These are phyloP conservation scores for Molorchus minor DNA, from an alignment of 2,888 invertebrate genomes.

Conservation along the genomic window DNA sequence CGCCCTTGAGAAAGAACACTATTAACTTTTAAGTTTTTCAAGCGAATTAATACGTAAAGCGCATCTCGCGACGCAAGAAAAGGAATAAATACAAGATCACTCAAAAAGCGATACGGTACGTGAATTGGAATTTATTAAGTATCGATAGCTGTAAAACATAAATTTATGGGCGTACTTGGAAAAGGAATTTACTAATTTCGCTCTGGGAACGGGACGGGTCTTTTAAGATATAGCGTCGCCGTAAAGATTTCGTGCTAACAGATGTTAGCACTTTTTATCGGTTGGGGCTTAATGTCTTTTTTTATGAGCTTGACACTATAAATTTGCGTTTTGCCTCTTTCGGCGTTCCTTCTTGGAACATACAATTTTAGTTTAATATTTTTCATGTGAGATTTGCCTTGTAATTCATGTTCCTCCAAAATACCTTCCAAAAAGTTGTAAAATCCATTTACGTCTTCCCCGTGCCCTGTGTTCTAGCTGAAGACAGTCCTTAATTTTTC, in stretches of 20 bases:
- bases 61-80: not conserved
- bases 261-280: not conserved
- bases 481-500: too few species aligned
- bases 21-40: slow-evolving; percentile 1
- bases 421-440: too few species aligned
- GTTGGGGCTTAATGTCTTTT: too few species aligned
- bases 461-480: too few species aligned
- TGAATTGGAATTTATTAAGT: slow-evolving; percentile 5
- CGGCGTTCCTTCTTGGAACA: too few species aligned
- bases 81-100: not conserved
- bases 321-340: too few species aligned
- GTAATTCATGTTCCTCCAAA: too few species aligned
- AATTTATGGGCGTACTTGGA: not conserved
- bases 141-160: slow-evolving; percentile 4
- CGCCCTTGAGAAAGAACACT: slow-evolving; percentile 12
- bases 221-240: not conserved
- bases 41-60: slow-evolving; percentile 5
- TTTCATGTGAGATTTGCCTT: too few species aligned
- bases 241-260: not conserved
- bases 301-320: too few species aligned
- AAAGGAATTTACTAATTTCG: slow-evolving; percentile 6
- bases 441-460: too few species aligned
- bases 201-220: slow-evolving; percentile 8
- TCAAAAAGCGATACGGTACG: slow-evolving; percentile 8
- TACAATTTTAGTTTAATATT: too few species aligned